Evolutionary conservation across 2,113 vertebrate genomes (phyloP).

Genomic region (Pogonocichla stellata): DNA sequence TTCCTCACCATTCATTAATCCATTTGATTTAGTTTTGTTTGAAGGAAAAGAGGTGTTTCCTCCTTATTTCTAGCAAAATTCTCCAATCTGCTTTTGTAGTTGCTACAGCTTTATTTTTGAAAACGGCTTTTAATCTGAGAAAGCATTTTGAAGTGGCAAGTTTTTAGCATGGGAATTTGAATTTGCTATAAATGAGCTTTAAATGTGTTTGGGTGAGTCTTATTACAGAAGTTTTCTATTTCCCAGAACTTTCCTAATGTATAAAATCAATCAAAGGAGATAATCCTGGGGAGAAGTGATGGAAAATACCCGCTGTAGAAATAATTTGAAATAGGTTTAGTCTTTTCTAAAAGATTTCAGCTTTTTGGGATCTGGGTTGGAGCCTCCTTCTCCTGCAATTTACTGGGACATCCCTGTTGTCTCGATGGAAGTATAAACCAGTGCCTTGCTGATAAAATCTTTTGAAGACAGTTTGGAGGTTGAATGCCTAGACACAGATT

Average conservation of each 20-base stretch:
- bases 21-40: not conserved
- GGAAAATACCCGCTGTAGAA: not conserved
- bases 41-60: not conserved
- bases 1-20: not conserved
- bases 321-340: not conserved
- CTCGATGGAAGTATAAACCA: not conserved
- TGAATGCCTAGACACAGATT: not conserved
- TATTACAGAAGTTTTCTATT: not conserved
- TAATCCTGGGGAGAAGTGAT: not conserved
- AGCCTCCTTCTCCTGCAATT: not conserved
- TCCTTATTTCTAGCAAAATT: not conserved
- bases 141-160: not conserved
- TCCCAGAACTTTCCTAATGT: not conserved
- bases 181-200: not conserved
- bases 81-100: not conserved
- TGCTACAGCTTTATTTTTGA: not conserved
- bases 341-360: not conserved
- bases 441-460: not conserved
- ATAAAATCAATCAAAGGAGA: not conserved
- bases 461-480: conserved; percentile 1
- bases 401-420: not conserved
- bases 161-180: not conserved
- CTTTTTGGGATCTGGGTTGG: not conserved
- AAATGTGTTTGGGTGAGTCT: not conserved
- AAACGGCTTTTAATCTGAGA: not conserved